Evolutionary conservation across 2,888 invertebrate species (phyloP), one percentile per base, ranked within the genome.

Genomic region (Priocnemis perturbator): DNA sequence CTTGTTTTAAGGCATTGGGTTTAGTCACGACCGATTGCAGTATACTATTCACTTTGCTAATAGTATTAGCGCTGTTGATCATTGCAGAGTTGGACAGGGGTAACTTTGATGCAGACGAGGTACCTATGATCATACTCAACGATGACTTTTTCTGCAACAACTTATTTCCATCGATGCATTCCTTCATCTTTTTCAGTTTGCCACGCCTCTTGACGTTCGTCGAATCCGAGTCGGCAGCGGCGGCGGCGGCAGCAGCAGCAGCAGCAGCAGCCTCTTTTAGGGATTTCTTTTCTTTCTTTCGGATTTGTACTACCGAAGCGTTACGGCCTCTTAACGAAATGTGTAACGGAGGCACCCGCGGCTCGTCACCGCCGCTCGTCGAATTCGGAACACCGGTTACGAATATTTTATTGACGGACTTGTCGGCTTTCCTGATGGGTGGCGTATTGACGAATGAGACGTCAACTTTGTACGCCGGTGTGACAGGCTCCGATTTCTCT

Each of bases 291-390:
- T 91, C 90, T 81, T 94, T 94, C 60, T 94, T 94, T 85, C 94
- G 93, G 84, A 94, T 95, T 79, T 96, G 96, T 58, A 97, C 95
- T 50, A 95, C 95, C 0, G 95, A 95, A 19, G 91, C 91, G 87
- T 96, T 96, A 67, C 96, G 92, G 0, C 96, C 96, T 69, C 96
- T 91, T 52, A 97, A 90, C 67, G 96, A 96, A 82, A 97, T 97
- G 87, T 97, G 97, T 71, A 97, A 90, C 0, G 97, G 97, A 9
- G 97, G 97, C 57, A 97, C 97, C 64, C 96, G 91, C 7, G 95
- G 93, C 82, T 96, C 96, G n/a, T n/a, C n/a, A 72, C 95, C 95
- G 26, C 79, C 76, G 52, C 78, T 73, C 2, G 81, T 75, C 72
- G 84, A 74, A 79, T 81, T 79, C 60, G 83, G 76, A 23, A 84